Evolutionary conservation across 2,888 invertebrate species (phyloP).

Genomic region (Tuberolachnus salignus): DNA sequence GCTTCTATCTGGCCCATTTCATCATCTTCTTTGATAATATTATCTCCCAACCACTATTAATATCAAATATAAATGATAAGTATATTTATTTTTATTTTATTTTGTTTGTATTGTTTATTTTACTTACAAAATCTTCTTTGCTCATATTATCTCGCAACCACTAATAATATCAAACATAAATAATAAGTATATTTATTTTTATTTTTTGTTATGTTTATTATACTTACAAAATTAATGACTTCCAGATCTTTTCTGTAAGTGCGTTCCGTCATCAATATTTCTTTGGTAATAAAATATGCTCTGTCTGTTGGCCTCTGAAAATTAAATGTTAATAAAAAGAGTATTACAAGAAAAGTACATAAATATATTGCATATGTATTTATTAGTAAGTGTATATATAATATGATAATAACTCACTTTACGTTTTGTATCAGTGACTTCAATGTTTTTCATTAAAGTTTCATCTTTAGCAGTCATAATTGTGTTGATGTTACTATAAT

Average conservation of each 20-base stretch:
- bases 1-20: constrained; percentile 69
- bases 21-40: constrained; percentile 69
- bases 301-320: constrained; percentile 67
- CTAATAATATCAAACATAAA: constrained; percentile 63
- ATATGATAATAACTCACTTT: constrained; percentile 48
- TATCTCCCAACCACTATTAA: constrained; percentile 76
- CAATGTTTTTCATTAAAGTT: constrained; percentile 21
- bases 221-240: constrained; percentile 82
- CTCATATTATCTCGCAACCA: constrained; percentile 77
- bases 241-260: constrained; percentile 94
- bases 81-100: too few species aligned
- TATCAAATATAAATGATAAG: background rate
- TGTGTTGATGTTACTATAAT: constrained; percentile 30
- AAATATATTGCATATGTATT: background rate
- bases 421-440: constrained; percentile 55
- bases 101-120: too few species aligned
- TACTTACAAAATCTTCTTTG: constrained; percentile 67
- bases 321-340: background rate
- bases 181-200: background rate
- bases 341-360: background rate
- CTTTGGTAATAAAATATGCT: constrained; percentile 86
- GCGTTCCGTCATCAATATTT: constrained; percentile 92
- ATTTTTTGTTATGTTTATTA: background rate
- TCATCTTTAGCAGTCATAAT: constrained; percentile 16
- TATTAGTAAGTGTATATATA: background rate